phyloP scores from a whole-genome alignment of 2,797 vertebrate species.

The Malurus leucopterus region DNA sequence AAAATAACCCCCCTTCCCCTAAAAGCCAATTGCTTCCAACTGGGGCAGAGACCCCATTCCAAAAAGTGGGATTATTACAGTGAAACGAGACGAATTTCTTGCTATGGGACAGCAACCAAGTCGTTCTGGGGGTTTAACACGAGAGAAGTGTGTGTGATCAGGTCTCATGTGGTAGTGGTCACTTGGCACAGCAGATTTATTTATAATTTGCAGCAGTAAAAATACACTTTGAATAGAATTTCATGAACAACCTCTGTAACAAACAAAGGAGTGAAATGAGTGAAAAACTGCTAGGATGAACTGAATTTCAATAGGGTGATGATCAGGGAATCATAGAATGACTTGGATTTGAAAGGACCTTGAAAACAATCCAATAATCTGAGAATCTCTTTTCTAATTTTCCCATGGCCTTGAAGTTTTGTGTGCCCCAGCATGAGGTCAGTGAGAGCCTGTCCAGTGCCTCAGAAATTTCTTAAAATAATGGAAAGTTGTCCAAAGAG shows the following conservation, averaged over 20 bases:
- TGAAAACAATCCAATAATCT: neutral
- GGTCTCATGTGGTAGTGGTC: neutral
- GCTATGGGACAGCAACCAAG: neutral
- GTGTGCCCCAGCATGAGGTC: neutral
- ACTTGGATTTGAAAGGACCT: neutral
- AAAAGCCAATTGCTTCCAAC: neutral
- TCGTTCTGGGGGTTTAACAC: neutral
- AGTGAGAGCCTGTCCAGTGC: neutral
- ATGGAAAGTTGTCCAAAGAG: neutral
- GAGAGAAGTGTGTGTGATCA: neutral
- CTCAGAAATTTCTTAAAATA: neutral
- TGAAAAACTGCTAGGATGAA: neutral
- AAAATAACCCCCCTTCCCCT: neutral
- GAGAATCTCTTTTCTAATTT: neutral
- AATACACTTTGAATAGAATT: neutral
- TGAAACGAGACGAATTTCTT: neutral
- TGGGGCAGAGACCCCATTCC: accelerated
- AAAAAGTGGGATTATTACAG: neutral
- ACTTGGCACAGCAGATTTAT: neutral
- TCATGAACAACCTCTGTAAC: neutral
- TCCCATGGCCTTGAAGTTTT: neutral
- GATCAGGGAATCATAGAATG: neutral
- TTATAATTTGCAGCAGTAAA: neutral
- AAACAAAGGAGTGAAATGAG: neutral
- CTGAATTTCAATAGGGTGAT: neutral